Conservation (phyloP, 92 coral and sea anemone species). For the Paramuricea clavata region DNA sequence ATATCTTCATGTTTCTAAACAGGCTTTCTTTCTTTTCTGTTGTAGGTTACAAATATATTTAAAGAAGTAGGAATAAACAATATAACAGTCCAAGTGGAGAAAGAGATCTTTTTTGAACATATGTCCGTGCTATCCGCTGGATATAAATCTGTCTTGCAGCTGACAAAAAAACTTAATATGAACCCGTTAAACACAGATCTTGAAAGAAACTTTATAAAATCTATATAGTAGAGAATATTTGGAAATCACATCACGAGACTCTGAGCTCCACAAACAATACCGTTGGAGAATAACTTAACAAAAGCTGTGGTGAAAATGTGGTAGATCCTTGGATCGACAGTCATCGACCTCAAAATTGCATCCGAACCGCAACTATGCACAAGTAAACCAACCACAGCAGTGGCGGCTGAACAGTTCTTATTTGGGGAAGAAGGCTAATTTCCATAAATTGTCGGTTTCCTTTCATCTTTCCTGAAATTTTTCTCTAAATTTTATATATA, state of each 20-base stretch:
- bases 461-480: too few relatives aligned
- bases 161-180: conserved; percentile 82
- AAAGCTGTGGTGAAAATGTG: too few relatives aligned
- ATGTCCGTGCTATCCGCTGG: conserved; percentile 98
- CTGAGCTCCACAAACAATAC: background rate
- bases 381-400: too few relatives aligned
- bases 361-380: too few relatives aligned
- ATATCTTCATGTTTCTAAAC: too few relatives aligned
- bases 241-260: background rate
- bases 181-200: conserved; percentile 20
- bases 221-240: conserved; percentile 3
- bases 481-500: too few relatives aligned
- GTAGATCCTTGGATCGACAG: too few relatives aligned
- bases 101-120: conserved; percentile 96
- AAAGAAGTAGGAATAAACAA: conserved; percentile 90
- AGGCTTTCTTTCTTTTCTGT: background rate
- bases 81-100: conserved; percentile 90
- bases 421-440: too few relatives aligned
- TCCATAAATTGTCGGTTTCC: too few relatives aligned
- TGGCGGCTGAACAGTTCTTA: too few relatives aligned
- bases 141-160: conserved; percentile 92
- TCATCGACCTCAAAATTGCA: too few relatives aligned
- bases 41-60: conserved; percentile 83
- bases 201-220: conserved; percentile 26
- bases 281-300: too few relatives aligned